Base-by-base conservation (phyloP, 2,113 vertebrate species). In the Sinocyclocheilus anophthalmus region DNA sequence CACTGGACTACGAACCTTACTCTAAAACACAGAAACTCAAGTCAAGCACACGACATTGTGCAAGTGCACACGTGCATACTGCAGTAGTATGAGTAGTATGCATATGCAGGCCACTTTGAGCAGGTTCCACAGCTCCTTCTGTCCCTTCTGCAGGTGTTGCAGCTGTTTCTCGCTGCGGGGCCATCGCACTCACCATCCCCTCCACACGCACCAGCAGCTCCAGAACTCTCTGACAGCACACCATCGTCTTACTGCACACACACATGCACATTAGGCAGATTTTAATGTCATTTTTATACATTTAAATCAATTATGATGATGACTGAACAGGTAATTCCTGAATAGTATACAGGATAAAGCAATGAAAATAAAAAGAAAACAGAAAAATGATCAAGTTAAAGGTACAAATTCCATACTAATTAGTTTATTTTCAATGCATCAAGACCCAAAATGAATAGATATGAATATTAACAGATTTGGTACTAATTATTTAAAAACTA, bases 101-200 rank as follows among this genome's bases (percentile, higher is more conserved):
- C 97, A 97, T 91, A 99, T 97, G 93, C 98, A 99, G 37, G 98
- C 98, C 0, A 99, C 97, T 96, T 97, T 98, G 85, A 99, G 94
- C 61, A 99, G 94, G 90, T 99, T 96, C 98, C 98, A 99, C 77
- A 99, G 94, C 85, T 99, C 98, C 76, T 95, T 96, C 92, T 99
- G 98, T 39, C 98, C 94, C 86, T 95, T 98, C 93, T 99, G 98
- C 88, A 98, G 96, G 61, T 92, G 92, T 59, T 96, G 96, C 37
- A 99, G 96, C 0, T 95, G 96, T 86, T 96, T 96, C 84, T 98
- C 97, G 16, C 96, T 97, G 90, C 98, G 95, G 0, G 0, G 94
- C 96, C 97, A 99, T 99, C 82, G 95, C 94, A 84, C 92, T 93
- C 87, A 99, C 96, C 85, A 97, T 96, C 6, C 96, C 96, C 88